Conservation (phyloP, 2,797 vertebrate species). For the Manis javanica region DNA sequence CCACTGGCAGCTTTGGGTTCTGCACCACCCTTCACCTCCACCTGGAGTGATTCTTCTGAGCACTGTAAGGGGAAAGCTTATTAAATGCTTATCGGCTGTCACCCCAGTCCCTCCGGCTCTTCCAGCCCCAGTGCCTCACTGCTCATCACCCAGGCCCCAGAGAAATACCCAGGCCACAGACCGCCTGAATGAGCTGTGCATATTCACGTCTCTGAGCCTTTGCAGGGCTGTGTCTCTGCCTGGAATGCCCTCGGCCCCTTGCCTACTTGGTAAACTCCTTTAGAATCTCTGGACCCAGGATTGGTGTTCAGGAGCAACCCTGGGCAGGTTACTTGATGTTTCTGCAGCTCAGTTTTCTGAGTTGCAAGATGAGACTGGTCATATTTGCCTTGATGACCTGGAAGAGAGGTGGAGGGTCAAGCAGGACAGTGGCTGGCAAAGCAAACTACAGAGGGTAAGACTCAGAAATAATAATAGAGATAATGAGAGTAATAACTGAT, state of each 20-base stretch:
- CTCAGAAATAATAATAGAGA: background rate
- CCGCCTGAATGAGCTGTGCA: rapidly evolving
- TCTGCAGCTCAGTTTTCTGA: background rate
- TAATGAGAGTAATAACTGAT: background rate
- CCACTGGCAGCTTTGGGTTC: too few species aligned
- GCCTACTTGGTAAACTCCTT: background rate
- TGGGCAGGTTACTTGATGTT: background rate
- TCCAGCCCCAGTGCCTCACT: background rate
- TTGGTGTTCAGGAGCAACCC: background rate
- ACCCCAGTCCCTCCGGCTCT: too few species aligned
- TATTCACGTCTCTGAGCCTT: background rate
- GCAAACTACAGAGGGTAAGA: background rate
- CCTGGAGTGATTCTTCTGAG: background rate
- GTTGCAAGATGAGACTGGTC: background rate
- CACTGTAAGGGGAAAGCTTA: background rate
- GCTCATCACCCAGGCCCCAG: background rate
- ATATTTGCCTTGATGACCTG: background rate
- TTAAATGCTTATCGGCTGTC: background rate
- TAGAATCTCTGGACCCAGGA: background rate
- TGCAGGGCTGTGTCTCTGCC: background rate
- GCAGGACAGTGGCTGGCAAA: background rate
- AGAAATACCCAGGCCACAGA: background rate
- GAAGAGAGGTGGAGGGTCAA: background rate
- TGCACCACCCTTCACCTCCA: background rate
- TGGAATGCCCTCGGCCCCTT: background rate